Evolutionary conservation across 2,113 vertebrate genomes (phyloP).

Genomic region (Poecile atricapillus): DNA sequence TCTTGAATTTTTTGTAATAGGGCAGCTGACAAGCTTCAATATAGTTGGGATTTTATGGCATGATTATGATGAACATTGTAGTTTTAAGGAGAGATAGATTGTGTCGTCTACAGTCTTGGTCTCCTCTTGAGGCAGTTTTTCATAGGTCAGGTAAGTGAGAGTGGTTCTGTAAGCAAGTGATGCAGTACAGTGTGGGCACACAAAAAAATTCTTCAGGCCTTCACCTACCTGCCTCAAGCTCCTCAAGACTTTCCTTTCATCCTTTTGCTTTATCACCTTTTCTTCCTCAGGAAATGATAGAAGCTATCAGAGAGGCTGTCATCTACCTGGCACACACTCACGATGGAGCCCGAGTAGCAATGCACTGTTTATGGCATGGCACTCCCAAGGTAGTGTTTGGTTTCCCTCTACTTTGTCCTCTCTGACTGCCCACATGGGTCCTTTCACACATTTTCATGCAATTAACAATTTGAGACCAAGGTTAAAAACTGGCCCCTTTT

Average conservation of each 20-base stretch:
- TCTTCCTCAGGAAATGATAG: conserved; percentile 88
- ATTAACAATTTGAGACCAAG: neutral
- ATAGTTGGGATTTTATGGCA: neutral
- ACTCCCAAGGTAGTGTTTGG: conserved; percentile 83
- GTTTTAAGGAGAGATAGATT: neutral
- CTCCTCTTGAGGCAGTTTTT: neutral
- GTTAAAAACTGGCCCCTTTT: neutral
- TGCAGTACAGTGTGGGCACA: neutral
- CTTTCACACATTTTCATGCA: neutral
- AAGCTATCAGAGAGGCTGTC: conserved; percentile 90
- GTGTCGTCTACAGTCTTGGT: neutral
- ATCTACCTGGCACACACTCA: conserved; percentile 95
- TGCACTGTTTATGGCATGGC: conserved; percentile 95
- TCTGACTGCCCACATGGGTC: neutral
- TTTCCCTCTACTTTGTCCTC: neutral
- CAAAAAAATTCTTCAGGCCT: neutral
- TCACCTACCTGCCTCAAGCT: rapidly evolving
- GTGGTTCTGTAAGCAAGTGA: neutral
- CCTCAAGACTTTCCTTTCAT: neutral
- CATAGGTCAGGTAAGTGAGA: neutral
- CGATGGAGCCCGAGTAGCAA: conserved; percentile 91
- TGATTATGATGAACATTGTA: neutral
- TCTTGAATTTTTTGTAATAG: neutral
- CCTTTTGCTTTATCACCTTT: neutral
- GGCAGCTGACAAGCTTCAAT: neutral